Evolutionary conservation across 2,113 vertebrate species (phyloP), one percentile per base, ranked within the genome.

Genomic region (Xiphias gladius): DNA sequence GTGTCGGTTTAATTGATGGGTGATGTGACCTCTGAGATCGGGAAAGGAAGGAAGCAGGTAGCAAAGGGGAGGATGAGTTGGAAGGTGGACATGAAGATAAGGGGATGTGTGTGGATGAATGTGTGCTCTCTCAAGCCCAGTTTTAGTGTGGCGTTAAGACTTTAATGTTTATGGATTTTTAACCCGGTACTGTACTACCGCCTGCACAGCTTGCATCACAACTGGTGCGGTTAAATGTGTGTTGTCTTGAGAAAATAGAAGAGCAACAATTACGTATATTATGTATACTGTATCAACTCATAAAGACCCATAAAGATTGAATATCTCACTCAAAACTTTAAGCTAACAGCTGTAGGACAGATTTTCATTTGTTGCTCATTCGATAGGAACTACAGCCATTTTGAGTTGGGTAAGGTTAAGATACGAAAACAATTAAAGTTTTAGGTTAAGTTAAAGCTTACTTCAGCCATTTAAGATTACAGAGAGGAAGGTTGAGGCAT

Each of bases 121-220:
- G 86, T 81, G 77, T 83, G 89, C 91, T 86, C 85, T 90, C 76
- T 88, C 79, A 41, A 85, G 69, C 83, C 73, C 10, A 5, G 35
- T 78, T 88, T 88, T 89, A 87, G 81, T 82, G 68, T 14, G 43
- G 52, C 86, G 82, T 85, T 84, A 87, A 82, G 75, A 73, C 50
- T 89, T 88, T 80, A 83, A 39, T 43, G 75, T 85, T 65, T 67
- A 75, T 72, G 67, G 79, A 76, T 89, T 86, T 86, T 76, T n/a
- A n/a, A n/a, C n/a, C 28, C 39, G 30, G 54, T 22, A 59, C 59
- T 59, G 50, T 79, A 63, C 59, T 50, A 30, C 79, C 85, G 71
- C 80, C 59, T 89, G 62, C 46, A 69, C 64, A 46, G 77, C 72
- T 58, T 62, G 73, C 74, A 61, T 69, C 78, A 14, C 72, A 71